These are phyloP conservation scores for Arge pagana DNA, from an alignment of 2,888 invertebrate genomes.

Conservation along the genomic window DNA sequence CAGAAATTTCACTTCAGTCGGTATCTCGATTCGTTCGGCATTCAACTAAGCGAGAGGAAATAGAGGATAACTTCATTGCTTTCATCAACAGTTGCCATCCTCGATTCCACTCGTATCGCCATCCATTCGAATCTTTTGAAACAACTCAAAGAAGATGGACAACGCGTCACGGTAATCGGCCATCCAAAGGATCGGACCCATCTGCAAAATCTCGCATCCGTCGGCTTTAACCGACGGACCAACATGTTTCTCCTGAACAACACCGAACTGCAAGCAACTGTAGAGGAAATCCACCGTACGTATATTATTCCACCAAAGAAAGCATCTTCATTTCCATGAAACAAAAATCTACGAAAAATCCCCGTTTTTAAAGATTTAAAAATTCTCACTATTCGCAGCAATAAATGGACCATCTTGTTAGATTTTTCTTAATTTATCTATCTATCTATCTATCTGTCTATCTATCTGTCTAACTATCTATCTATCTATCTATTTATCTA, in stretches of 20 bases:
- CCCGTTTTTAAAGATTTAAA: too few relatives aligned
- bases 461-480: too few relatives aligned
- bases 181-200: constrained; percentile 32
- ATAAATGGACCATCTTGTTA: too few relatives aligned
- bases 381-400: too few relatives aligned
- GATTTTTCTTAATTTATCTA: too few relatives aligned
- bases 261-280: constrained; percentile 28
- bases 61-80: too few relatives aligned
- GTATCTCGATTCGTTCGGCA: too few relatives aligned
- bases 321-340: neutral
- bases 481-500: too few relatives aligned
- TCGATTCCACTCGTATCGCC: constrained; percentile 29
- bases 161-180: constrained; percentile 35
- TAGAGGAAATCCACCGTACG: constrained; percentile 33
- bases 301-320: neutral
- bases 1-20: too few relatives aligned
- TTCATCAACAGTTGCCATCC: constrained; percentile 37
- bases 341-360: too few relatives aligned
- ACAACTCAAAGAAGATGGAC: constrained; percentile 34
- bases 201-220: constrained; percentile 33
- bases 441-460: too few relatives aligned
- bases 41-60: too few relatives aligned
- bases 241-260: constrained; percentile 36
- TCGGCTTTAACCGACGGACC: constrained; percentile 33
- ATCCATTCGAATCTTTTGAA: constrained; percentile 29